Base-by-base conservation (phyloP, 1,140 invertebrate species). In the Procambarus clarkii region DNA sequence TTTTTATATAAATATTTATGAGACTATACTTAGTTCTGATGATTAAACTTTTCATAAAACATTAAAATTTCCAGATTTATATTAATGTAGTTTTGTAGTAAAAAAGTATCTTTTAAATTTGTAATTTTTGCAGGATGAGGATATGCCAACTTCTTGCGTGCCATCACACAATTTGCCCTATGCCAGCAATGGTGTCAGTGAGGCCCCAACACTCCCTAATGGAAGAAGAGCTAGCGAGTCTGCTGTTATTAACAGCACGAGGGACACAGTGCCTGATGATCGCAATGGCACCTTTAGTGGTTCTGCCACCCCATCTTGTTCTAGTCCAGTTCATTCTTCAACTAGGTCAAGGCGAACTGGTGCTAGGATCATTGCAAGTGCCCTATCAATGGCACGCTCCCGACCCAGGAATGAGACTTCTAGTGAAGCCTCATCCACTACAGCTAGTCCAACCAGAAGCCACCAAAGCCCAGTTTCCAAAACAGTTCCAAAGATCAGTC, bases 291-390 rank as follows among this genome's bases (percentile, higher is more conserved):
- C 82, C 74, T 79, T 85, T 34, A 91, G 89, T 80, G 83, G 82
- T 34, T 91, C 89, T 48, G 83, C 81, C n/a, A 86, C 82, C n/a
- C 89, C 82, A 34, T 44, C 82, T 24, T 69, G 34, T 45, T 34
- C 81, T 48, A 83, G 88, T 48, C 80, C 80, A 0, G 34, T 84
- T 48, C 87, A 81, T 34, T 4, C 48, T 46, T 48, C 64, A 24
- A n/a, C 50, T 24, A 54, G 60, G 54, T 58, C 81, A 45, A 77
- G 69, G 46, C 48, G 50, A 50, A 86, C 88, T 54, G 88, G 88
- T 18, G 88, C 88, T 48, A 90, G 60, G 50, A 90, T 90, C 69
- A 90, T 90, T 60, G 88, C 88, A n/a, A 90, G 81, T 84, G 88
- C 88, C 58, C 76, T 90, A 74, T 81, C 88, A 21, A 90, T 90